Percentiles rank a stretch among this genome's conserved stretches.
phyloP scores from a whole-genome alignment of 1,140 invertebrate species.

The Apis florea region DNA sequence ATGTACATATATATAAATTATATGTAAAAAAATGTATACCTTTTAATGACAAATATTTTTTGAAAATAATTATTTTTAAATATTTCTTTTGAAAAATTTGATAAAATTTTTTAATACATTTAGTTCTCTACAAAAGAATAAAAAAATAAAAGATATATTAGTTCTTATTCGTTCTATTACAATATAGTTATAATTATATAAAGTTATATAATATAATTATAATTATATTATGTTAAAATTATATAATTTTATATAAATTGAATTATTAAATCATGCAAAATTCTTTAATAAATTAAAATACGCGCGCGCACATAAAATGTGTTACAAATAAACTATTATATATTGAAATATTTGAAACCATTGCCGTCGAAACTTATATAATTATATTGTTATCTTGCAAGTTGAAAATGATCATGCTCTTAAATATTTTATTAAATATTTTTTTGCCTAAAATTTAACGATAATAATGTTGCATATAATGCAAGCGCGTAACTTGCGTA shows the following conservation, averaged over 20 bases:
- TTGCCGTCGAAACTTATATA: slow-evolving; percentile 48
- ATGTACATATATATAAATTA: background rate
- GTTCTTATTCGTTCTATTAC: slow-evolving; percentile 1
- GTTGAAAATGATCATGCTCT: background rate
- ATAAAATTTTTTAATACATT: background rate
- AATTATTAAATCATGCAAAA: background rate
- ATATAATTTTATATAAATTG: slow-evolving; percentile 30
- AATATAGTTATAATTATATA: slow-evolving; percentile 11
- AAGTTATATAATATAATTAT: slow-evolving; percentile 30
- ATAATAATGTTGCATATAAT: slow-evolving; percentile 4
- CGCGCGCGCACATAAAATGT: too few species aligned
- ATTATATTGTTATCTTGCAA: slow-evolving; percentile 19
- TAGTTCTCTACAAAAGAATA: background rate
- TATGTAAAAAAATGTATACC: slow-evolving; percentile 21
- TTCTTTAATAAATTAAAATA: background rate
- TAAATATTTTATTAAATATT: slow-evolving; percentile 44
- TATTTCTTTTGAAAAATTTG: background rate
- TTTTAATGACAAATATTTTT: slow-evolving; percentile 26
- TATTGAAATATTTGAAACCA: slow-evolving; percentile 5
- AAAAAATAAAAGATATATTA: background rate
- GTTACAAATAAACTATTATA: background rate
- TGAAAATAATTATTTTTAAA: background rate
- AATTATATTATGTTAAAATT: too few species aligned
- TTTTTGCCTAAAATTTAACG: slow-evolving; percentile 17
- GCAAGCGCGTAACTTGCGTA: slow-evolving; percentile 14